Conservation (phyloP, 1,140 invertebrate genomes). For the Zaprionus ornatus region DNA sequence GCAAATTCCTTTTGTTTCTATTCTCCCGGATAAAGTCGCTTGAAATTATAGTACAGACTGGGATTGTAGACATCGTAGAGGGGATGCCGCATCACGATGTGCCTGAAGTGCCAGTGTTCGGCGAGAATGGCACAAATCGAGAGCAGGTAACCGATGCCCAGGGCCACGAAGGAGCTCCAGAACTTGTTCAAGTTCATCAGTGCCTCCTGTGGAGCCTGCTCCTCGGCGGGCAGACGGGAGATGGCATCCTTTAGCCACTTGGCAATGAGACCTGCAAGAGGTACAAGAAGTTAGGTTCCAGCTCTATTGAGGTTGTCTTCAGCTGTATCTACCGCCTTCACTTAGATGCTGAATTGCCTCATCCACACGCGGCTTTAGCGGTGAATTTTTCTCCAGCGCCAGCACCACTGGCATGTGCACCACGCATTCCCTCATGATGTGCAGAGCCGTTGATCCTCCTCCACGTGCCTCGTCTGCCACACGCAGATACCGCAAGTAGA, state of each 20-base stretch:
- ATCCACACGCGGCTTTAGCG: slow-evolving; percentile 89
- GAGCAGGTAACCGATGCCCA: slow-evolving; percentile 88
- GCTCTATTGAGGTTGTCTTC: neutral
- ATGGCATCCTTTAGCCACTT: slow-evolving; percentile 92
- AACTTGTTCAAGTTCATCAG: slow-evolving; percentile 90
- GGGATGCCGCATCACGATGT: slow-evolving; percentile 87
- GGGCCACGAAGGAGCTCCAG: slow-evolving; percentile 89
- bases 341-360: slow-evolving; percentile 87
- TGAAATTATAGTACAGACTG: slow-evolving; percentile 78
- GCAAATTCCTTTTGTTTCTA: neutral
- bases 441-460: slow-evolving; percentile 86
- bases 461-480: slow-evolving; percentile 85
- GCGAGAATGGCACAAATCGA: slow-evolving; percentile 85
- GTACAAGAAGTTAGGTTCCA: neutral
- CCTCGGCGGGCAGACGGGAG: slow-evolving; percentile 84
- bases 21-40: slow-evolving; percentile 47
- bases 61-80: slow-evolving; percentile 88
- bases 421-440: slow-evolving; percentile 92
- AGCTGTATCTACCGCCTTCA: slow-evolving; percentile 86
- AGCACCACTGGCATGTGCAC: slow-evolving; percentile 92
- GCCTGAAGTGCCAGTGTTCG: slow-evolving; percentile 88
- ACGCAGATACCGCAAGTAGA: slow-evolving; percentile 88
- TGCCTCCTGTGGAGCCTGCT: slow-evolving; percentile 86
- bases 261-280: slow-evolving; percentile 85
- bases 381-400: slow-evolving; percentile 92